Evolutionary conservation across 1,140 invertebrate genomes (phyloP).

Genomic region (Platyscapa corneri): DNA sequence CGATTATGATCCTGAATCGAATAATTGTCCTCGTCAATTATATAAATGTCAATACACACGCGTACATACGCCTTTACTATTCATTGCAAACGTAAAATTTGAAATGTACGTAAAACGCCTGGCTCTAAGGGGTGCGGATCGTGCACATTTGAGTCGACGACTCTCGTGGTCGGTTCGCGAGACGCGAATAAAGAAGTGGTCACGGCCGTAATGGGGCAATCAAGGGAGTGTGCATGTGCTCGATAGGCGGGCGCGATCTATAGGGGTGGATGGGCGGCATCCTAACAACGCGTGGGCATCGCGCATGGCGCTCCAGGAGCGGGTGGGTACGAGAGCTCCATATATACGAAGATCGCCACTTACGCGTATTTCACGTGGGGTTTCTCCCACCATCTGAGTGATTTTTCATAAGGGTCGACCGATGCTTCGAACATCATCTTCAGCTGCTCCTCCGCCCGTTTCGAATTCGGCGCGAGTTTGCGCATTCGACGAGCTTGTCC

Average conservation of each 20-base stretch:
- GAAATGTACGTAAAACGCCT: too few species aligned
- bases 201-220: too few species aligned
- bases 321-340: too few species aligned
- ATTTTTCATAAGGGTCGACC: constrained; percentile 57
- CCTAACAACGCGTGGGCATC: not conserved
- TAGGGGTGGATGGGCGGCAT: not conserved
- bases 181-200: not conserved
- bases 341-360: constrained; percentile 49
- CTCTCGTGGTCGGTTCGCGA: not conserved
- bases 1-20: too few species aligned
- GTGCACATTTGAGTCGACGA: too few species aligned
- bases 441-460: not conserved
- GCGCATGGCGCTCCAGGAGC: not conserved
- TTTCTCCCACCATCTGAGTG: constrained; percentile 61
- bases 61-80: too few species aligned
- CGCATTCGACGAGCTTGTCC: not conserved
- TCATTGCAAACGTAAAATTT: too few species aligned
- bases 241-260: not conserved
- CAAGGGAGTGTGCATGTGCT: not conserved
- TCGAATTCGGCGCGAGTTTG: not conserved
- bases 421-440: constrained; percentile 52
- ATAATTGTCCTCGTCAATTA: too few species aligned
- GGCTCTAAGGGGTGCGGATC: too few species aligned
- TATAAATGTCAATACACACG: too few species aligned
- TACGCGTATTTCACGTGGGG: constrained; percentile 64